A percentile compares a stretch with the other conserved stretches of the same genome.
phyloP scores from a whole-genome alignment of 2,113 vertebrate species.

The Carollia perspicillata region DNA sequence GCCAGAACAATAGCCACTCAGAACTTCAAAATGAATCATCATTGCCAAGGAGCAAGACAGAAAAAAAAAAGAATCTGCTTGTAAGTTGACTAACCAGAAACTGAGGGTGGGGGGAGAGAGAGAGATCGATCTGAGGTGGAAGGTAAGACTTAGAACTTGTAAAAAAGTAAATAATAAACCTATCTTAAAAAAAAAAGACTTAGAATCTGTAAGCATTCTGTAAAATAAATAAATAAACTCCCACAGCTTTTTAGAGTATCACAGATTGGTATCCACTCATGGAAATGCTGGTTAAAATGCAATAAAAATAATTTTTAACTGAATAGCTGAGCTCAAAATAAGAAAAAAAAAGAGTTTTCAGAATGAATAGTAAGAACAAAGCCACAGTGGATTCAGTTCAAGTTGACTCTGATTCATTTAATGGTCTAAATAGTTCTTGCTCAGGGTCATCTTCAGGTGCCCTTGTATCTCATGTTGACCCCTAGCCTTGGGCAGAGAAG shows the following conservation, averaged over 20 bases:
- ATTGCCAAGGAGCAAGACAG: neutral
- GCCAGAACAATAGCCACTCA: neutral
- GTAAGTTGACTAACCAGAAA: neutral
- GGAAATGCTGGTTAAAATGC: conserved; percentile 29
- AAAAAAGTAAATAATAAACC: no score
- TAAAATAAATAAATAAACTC: conserved; percentile 10
- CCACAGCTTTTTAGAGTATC: neutral
- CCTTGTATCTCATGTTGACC: neutral
- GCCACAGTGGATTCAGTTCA: neutral
- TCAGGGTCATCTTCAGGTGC: neutral
- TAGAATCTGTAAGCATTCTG: neutral
- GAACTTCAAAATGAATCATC: conserved; percentile 31
- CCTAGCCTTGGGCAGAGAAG: neutral
- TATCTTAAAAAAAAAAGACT: neutral
- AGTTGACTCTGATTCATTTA: neutral
- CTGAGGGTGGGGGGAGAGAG: neutral
- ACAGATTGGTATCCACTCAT: neutral
- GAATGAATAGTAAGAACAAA: neutral
- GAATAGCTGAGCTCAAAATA: conserved; percentile 8
- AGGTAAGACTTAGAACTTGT: neutral
- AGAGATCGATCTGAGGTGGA: neutral
- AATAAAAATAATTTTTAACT: neutral
- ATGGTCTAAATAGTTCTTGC: neutral
- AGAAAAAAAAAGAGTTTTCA: neutral
- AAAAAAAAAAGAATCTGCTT: neutral